Conservation (phyloP, 2,888 invertebrate genomes). For the Drosophila mimica region DNA sequence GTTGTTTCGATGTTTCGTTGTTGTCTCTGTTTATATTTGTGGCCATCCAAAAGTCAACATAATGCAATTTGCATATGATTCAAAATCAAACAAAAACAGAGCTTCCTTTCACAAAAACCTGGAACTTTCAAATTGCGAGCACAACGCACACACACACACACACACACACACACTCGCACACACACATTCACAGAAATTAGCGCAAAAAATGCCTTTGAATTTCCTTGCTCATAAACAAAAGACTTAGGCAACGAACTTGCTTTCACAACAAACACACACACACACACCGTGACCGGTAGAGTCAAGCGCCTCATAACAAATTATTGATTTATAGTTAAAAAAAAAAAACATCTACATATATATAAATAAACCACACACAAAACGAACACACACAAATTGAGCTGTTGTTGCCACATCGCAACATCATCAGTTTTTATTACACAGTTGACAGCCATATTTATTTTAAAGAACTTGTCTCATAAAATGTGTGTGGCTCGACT, state of each 20-base stretch:
- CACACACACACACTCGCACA: constrained; percentile 2
- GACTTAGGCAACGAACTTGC: constrained; percentile 80
- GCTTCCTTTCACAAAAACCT: constrained; percentile 70
- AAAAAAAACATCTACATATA: constrained; percentile 10
- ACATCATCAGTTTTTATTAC: constrained; percentile 14
- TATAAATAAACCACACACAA: constrained; percentile 44
- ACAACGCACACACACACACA: constrained; percentile 27
- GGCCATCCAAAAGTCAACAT: constrained; percentile 51
- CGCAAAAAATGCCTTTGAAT: constrained; percentile 56
- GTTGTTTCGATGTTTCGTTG: constrained; percentile 39
- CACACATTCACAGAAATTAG: constrained; percentile 43
- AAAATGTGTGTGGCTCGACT: constrained; percentile 33
- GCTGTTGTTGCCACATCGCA: constrained; percentile 26
- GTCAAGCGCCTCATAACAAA: constrained; percentile 69
- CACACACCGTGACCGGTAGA: constrained; percentile 9
- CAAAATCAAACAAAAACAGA: constrained; percentile 24
- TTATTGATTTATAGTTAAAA: constrained; percentile 71
- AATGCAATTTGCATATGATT: constrained; percentile 75
- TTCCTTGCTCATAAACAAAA: constrained; percentile 72
- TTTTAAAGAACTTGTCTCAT: constrained; percentile 33
- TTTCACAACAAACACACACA: constrained; percentile 60
- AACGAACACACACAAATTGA: constrained; percentile 35
- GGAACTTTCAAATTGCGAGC: constrained; percentile 76
- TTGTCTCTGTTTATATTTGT: constrained; percentile 44
- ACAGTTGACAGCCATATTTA: constrained; percentile 28